These are phyloP conservation scores for Hypocryptadius cinnamomeus DNA, from an alignment of 2,113 vertebrate genomes.

Conservation along the genomic window DNA sequence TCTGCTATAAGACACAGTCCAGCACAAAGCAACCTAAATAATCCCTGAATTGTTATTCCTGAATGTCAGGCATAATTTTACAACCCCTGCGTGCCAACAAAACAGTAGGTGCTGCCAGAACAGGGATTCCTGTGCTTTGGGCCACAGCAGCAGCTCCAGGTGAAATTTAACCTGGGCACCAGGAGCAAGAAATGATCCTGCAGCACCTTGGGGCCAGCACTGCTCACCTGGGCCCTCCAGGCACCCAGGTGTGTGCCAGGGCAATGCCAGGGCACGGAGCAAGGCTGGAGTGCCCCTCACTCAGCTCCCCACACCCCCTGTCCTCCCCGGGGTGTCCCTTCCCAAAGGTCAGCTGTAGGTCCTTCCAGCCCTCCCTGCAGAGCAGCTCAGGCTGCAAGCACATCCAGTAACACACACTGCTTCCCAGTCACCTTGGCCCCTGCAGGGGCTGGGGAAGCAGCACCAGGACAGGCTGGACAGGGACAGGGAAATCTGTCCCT, in stretches of 20 bases:
- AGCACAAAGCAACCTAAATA: neutral
- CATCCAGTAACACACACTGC: rapidly evolving
- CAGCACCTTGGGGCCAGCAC: neutral
- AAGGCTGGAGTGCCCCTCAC: rapidly evolving
- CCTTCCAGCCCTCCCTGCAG: neutral
- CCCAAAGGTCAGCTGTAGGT: rapidly evolving
- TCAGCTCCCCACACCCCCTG: rapidly evolving
- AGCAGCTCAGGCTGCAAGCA: neutral
- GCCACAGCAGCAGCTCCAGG: neutral
- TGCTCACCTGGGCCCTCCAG: neutral
- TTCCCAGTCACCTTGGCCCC: too few relatives aligned
- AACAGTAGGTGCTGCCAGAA: neutral
- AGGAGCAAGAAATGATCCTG: neutral
- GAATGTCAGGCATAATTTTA: neutral
- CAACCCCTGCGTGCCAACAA: neutral
- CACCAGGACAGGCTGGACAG: neutral
- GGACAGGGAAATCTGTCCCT: neutral
- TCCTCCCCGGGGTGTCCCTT: neutral
- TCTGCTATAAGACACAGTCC: neutral
- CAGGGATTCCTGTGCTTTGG: neutral
- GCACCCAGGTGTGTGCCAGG: neutral
- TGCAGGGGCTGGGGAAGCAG: neutral
- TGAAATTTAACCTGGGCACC: neutral
- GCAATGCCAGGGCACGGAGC: too few relatives aligned
- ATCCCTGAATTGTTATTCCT: neutral